Base-by-base conservation (phyloP, 2,888 invertebrate genomes). In the Megaustenia siamemsis region DNA sequence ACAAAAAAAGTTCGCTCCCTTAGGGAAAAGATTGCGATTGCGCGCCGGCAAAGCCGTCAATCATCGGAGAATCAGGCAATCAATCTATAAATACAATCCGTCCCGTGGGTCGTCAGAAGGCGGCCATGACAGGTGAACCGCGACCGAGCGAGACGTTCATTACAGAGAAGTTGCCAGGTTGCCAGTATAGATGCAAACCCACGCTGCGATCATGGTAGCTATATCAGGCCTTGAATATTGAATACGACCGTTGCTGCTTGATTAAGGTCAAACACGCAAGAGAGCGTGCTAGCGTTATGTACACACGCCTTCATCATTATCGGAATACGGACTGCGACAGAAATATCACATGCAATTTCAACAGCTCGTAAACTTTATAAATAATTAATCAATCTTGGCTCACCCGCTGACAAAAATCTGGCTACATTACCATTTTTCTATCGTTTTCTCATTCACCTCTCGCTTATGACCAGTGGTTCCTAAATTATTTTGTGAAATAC, bases 51-150 rank as follows among this genome's bases (percentile, higher is more conserved):
- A 35, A 49, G 28, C 18, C 32, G 73, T 73, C 73, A 73, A 45
- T 73, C 73, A 73, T 21, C 21, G 32, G 32, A 15, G 73, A 73
- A 73, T 73, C 73, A 45, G 32, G 0, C 49, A 32, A 49, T 73
- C 49, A 49, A 32, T 73, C 73, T 49, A 73, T 49, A 49, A 28
- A 73, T 49, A 49, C 28, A 32, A 73, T 73, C 49, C 28, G 49
- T 73, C 73, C 35, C 73, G 1, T 2, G 49, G 73, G 49, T 45
- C 3, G 21, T 10, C 28, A 32, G 32, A 49, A 32, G 49, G 49
- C 73, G 18, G 45, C 15, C 3, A 49, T 73, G 43, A 32, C 45
- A 49, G 73, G 49, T 32, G 49, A 73, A 1, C 28, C 15, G 2
- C 28, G 15, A 28, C 71, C n/a, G 35, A n/a, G 49, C 18, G 32